phyloP scores from a whole-genome alignment of 2,797 vertebrate species.

The Alosa sapidissima region DNA sequence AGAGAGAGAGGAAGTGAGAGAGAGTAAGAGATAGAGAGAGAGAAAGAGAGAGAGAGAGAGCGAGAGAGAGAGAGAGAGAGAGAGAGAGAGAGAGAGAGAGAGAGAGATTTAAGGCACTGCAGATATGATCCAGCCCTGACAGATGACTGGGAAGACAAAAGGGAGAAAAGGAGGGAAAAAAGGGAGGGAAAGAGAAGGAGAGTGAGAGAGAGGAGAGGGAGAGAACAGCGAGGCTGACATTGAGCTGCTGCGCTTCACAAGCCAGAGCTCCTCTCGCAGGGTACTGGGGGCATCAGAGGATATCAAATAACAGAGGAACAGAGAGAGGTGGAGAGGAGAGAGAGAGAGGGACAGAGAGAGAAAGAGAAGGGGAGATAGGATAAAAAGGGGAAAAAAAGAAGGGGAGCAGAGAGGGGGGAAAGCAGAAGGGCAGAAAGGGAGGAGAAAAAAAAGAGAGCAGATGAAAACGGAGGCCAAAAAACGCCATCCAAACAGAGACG shows the following conservation, averaged over 20 bases:
- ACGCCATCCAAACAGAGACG: not conserved
- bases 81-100: not conserved
- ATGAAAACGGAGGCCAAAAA: not conserved
- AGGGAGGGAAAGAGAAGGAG: not conserved
- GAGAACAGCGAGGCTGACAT: slow-evolving; percentile 40
- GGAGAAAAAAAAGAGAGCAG: not conserved
- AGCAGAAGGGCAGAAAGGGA: not conserved
- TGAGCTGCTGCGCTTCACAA: slow-evolving; percentile 44
- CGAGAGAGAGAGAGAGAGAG: not conserved
- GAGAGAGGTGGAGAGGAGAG: not conserved
- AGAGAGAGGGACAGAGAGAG: not conserved
- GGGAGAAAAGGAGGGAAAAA: not conserved
- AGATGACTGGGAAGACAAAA: not conserved
- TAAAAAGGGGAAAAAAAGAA: not conserved
- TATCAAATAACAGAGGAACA: slow-evolving; percentile 9
- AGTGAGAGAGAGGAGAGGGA: not conserved
- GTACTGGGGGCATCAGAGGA: slow-evolving; percentile 37
- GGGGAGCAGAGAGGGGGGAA: no score
- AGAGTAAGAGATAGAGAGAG: no score
- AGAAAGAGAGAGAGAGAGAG: not conserved
- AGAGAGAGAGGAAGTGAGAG: not conserved
- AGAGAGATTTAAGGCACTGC: not conserved
- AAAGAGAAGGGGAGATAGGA: not conserved
- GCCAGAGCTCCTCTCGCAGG: slow-evolving; percentile 39
- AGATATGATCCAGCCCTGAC: slow-evolving; percentile 18